Evolutionary conservation across 2,888 invertebrate genomes (phyloP).

Genomic region (Cantharis nigra): DNA sequence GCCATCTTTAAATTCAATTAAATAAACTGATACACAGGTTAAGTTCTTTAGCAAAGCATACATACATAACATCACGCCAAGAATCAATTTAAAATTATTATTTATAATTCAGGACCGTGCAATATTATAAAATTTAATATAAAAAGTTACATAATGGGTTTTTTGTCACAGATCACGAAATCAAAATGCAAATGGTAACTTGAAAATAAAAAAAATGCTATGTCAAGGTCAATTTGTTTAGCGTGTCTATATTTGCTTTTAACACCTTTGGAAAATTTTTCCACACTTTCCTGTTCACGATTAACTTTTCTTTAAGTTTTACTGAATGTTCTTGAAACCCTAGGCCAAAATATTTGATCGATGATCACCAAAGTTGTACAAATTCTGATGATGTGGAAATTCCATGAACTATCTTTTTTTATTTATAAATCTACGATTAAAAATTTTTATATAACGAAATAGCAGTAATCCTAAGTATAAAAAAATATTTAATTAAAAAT

Average conservation of each 20-base stretch:
- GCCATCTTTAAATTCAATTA: not conserved
- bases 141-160: not conserved
- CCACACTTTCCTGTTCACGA: not conserved
- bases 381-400: too few relatives aligned
- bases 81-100: not conserved
- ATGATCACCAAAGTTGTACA: too few relatives aligned
- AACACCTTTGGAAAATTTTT: constrained; percentile 33
- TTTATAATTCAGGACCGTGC: not conserved
- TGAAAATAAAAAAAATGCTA: constrained; percentile 34
- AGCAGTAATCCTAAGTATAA: too few relatives aligned
- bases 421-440: too few relatives aligned
- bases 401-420: too few relatives aligned
- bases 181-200: constrained; percentile 18
- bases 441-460: too few relatives aligned
- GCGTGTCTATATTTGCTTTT: constrained; percentile 40
- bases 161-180: constrained; percentile 6
- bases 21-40: not conserved
- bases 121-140: not conserved
- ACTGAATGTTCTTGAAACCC: too few relatives aligned
- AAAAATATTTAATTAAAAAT: too few relatives aligned
- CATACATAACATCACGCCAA: not conserved
- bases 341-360: too few relatives aligned
- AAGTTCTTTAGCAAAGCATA: not conserved
- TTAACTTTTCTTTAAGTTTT: not conserved
- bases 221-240: constrained; percentile 40